These are phyloP conservation scores for Leuciscus idus DNA, from an alignment of 2,113 vertebrate species.

Conservation along the genomic window DNA sequence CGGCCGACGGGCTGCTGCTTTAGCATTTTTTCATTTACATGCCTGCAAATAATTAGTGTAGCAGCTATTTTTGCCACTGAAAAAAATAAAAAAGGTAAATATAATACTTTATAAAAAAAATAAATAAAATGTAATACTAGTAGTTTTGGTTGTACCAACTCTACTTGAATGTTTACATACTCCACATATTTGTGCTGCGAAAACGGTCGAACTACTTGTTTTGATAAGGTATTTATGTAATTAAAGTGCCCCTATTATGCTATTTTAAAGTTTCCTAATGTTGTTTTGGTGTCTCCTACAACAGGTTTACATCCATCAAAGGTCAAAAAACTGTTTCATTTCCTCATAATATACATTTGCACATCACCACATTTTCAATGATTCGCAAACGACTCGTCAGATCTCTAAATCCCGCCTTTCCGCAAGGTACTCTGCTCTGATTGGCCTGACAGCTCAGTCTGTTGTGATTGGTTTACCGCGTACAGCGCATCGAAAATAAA, in stretches of 20 bases:
- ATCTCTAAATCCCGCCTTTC: too few relatives aligned
- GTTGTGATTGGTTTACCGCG: too few relatives aligned
- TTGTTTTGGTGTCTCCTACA: too few relatives aligned
- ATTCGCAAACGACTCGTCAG: too few relatives aligned
- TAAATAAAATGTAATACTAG: neutral
- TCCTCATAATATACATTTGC: too few relatives aligned
- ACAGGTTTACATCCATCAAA: too few relatives aligned
- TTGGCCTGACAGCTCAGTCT: too few relatives aligned
- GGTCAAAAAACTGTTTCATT: too few relatives aligned
- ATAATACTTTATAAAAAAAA: neutral
- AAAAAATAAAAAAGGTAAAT: neutral
- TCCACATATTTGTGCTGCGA: neutral
- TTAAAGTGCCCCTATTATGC: neutral
- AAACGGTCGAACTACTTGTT: neutral
- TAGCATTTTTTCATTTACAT: constrained; percentile 60
- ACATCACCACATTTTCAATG: too few relatives aligned
- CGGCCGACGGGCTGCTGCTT: constrained; percentile 24
- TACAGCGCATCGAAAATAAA: too few relatives aligned
- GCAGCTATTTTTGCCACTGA: neutral
- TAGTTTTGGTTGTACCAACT: neutral
- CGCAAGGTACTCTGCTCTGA: too few relatives aligned
- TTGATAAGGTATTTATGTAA: neutral
- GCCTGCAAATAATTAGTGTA: constrained; percentile 61
- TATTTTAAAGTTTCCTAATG: too few relatives aligned
- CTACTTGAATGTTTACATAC: neutral